Evolutionary conservation across 2,797 vertebrate species (phyloP).

Genomic region (Triplophysa yarkandensis): DNA sequence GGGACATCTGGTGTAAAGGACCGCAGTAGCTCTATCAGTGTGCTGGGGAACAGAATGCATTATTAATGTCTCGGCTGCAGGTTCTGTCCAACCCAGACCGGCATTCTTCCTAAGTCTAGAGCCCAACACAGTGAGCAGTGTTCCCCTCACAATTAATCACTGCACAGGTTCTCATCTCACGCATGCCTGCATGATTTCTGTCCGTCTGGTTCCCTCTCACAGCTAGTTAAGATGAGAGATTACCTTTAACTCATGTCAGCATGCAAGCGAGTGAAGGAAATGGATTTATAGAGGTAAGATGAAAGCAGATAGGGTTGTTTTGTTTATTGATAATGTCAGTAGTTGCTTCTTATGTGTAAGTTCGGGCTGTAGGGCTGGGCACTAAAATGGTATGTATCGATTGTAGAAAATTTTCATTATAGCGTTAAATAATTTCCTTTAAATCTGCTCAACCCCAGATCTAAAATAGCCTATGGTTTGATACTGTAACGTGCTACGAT

Average conservation of each 20-base stretch:
- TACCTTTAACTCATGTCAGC: conserved; percentile 17
- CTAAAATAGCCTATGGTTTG: too few species aligned
- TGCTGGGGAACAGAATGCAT: conserved; percentile 27
- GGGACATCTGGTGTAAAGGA: conserved; percentile 6
- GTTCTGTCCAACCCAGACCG: conserved; percentile 5
- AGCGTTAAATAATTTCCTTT: too few species aligned
- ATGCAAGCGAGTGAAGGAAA: background rate
- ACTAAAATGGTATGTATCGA: too few species aligned
- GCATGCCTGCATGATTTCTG: conserved; percentile 26
- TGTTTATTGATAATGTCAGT: conserved; percentile 11
- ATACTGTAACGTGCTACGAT: too few species aligned
- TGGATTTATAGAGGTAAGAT: conserved; percentile 38
- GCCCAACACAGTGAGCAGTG: background rate
- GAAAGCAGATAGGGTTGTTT: conserved; percentile 1
- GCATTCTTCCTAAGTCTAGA: background rate
- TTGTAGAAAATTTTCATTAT: too few species aligned
- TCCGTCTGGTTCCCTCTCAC: conserved; percentile 1
- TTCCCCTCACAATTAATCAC: conserved; percentile 9
- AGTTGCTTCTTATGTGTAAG: background rate
- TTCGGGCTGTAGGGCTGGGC: too few species aligned
- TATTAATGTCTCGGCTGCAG: conserved; percentile 23
- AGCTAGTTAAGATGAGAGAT: background rate
- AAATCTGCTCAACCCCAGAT: too few species aligned
- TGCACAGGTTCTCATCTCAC: conserved; percentile 5
- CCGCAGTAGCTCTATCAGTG: conserved; percentile 10